Base-by-base conservation (phyloP, 2,888 invertebrate genomes). In the Tupiocoris notatus region DNA sequence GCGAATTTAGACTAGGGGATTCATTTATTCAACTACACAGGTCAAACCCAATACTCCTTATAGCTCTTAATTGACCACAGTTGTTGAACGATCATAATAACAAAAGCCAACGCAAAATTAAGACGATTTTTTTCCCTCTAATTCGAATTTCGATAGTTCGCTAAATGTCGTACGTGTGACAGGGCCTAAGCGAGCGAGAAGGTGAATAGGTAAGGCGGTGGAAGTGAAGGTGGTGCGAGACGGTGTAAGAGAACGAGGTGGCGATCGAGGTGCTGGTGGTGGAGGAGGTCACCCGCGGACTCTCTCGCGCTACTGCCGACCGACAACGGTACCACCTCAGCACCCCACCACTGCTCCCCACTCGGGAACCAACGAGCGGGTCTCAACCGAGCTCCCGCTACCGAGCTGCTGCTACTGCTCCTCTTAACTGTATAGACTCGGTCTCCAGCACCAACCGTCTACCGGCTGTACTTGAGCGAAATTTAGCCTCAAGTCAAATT, bases 271-370 rank as follows among this genome's bases (percentile, higher is more conserved):
- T 74, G 75, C 65, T 59, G 75, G 54, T 76, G 70, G 79, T 57
- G 77, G 77, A 57, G 78, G 76, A 78, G 79, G 78, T 79, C 78
- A 78, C 78, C 79, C 79, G 71, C 75, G 75, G 39, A 64, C 67
- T 76, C 78, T 64, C 76, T 65, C 77, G 54, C 75, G 39, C 59
- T 59, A 64, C 65, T 63, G 17, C 64, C 67, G 56, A 66, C 71
- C 76, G 77, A 71, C 58, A 66, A 39, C 39, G 39, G 39, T 3
- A 7, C 39, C 39, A n/a, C 39, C 6, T 12, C 39, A 39, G 66
- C 66, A 24, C 57, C 21, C 73, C 73, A 64, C 12, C 77, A 39
- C 74, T 59, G 58, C 65, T 39, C 66, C 6, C 12, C 76, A 16
- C 59, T 59, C 59, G 59, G 20, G 59, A 18, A 18, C 20, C 17